Evolutionary conservation across 2,888 invertebrate genomes (phyloP).

Genomic region (Nematopogon swammerdamellus): DNA sequence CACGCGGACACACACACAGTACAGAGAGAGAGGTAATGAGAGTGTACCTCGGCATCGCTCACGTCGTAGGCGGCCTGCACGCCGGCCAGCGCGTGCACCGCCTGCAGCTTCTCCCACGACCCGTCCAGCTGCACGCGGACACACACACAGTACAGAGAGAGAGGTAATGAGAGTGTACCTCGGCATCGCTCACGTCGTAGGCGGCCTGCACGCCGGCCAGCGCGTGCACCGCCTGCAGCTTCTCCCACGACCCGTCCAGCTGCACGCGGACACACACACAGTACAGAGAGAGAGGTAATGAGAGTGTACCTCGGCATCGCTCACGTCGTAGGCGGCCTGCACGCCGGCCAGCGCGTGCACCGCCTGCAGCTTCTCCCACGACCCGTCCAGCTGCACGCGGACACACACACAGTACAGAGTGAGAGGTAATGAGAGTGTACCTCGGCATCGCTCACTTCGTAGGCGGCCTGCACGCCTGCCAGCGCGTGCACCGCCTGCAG

Average conservation of each 20-base stretch:
- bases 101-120: slow-evolving; percentile 96
- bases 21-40: too few relatives aligned
- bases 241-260: slow-evolving; percentile 85
- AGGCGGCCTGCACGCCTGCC: slow-evolving; percentile 89
- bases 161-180: too few relatives aligned
- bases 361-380: slow-evolving; percentile 96
- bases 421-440: too few relatives aligned
- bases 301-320: slow-evolving; percentile 71
- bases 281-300: too few relatives aligned
- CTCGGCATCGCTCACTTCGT: slow-evolving; percentile 85
- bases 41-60: slow-evolving; percentile 71
- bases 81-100: slow-evolving; percentile 84
- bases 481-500: slow-evolving; percentile 88
- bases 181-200: slow-evolving; percentile 86
- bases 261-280: too few relatives aligned
- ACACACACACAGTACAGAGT: background rate
- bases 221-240: slow-evolving; percentile 88
- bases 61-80: slow-evolving; percentile 93
- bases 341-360: slow-evolving; percentile 88
- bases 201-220: slow-evolving; percentile 90
- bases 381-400: slow-evolving; percentile 55
- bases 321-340: slow-evolving; percentile 90
- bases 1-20: too few relatives aligned
- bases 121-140: slow-evolving; percentile 51
- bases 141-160: too few relatives aligned